Percentiles rank a stretch among this genome's conserved stretches.
phyloP scores from a whole-genome alignment of 2,797 vertebrate species.

The Chaunax sp. region DNA sequence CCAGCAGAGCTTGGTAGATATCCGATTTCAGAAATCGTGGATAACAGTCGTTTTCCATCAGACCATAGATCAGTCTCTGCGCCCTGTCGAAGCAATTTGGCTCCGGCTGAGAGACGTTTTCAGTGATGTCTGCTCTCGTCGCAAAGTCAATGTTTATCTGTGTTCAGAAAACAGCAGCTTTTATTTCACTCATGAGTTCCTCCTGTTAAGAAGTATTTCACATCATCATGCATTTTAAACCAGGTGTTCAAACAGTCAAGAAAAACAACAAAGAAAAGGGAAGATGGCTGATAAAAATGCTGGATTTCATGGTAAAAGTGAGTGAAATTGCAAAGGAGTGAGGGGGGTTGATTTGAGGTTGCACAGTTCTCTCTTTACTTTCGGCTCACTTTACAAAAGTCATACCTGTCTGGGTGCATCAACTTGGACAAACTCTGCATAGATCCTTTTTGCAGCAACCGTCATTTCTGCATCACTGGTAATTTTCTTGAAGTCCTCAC shows the following conservation, averaged over 20 bases:
- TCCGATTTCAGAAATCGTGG: slow-evolving; percentile 91
- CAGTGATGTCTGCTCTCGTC: slow-evolving; percentile 85
- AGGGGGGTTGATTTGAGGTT: slow-evolving; percentile 24
- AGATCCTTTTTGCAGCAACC: slow-evolving; percentile 85
- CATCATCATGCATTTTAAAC: slow-evolving; percentile 18
- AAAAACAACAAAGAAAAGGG: neutral
- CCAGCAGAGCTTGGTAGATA: slow-evolving; percentile 84
- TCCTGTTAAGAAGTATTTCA: slow-evolving; percentile 23
- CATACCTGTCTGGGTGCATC: slow-evolving; percentile 88
- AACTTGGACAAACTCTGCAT: slow-evolving; percentile 85
- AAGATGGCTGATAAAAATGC: neutral
- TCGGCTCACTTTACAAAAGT: slow-evolving; percentile 11
- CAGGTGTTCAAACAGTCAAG: slow-evolving; percentile 7
- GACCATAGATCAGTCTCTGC: slow-evolving; percentile 84
- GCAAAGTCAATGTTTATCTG: slow-evolving; percentile 93
- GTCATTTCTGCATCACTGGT: slow-evolving; percentile 75
- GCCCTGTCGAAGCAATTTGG: slow-evolving; percentile 88
- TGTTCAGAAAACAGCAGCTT: slow-evolving; percentile 53
- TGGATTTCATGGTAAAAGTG: slow-evolving; percentile 5
- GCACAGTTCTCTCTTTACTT: slow-evolving; percentile 32
- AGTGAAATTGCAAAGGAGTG: slow-evolving; percentile 12
- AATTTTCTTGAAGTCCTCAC: slow-evolving; percentile 87
- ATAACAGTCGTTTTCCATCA: slow-evolving; percentile 93
- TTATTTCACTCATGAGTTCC: slow-evolving; percentile 46
- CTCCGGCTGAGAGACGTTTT: slow-evolving; percentile 83